Evolutionary conservation across 2,888 invertebrate species (phyloP), one percentile per base, ranked within the genome.

Genomic region (Ichneumon xanthorius): DNA sequence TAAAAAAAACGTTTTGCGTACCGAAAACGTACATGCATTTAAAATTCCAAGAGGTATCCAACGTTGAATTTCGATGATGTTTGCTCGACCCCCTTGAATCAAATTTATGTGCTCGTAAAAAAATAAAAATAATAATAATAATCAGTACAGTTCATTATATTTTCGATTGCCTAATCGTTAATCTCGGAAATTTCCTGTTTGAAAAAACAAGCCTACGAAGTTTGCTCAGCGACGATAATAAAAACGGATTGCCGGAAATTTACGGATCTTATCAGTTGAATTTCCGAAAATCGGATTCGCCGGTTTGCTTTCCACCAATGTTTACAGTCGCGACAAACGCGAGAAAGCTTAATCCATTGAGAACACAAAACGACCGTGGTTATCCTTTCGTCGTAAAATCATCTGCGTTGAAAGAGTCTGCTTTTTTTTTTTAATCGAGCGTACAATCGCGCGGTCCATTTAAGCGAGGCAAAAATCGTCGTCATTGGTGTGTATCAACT

Each of bases 401-500:
- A 63, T 26, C 63, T 26, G n/a, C 63, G 63, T 33, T 16, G 26
- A 37, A 5, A 37, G 6, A 40, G 40, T 11, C 40, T 40, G 2
- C 2, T 40, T 40, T 40, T 40, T 37, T 37, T 2, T 40, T 40
- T 40, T 40, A 9, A 40, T 30, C 16, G 5, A 14, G 63, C 30
- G 7, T 37, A 33, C 5, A 33, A 63, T 14, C 19, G 55, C 55
- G 26, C 7, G n/a, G 14, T 16, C 37, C 58, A 58, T 26, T 61
- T 73, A 5, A 37, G 53, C 53, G 55, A 71, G 16, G n/a, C 53
- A 22, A 37, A 37, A 72, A 30, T 7, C 71, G 30, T 55, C 53
- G 53, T 53, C 55, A 22, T 19, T 33, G 58, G 40, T 45, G 68
- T 68, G 30, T 37, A 73, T 73, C 72, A 73, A 53, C 53, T n/a